Evolutionary conservation across 2,888 invertebrate genomes (phyloP).

Genomic region (Spilosoma lubricipeda): DNA sequence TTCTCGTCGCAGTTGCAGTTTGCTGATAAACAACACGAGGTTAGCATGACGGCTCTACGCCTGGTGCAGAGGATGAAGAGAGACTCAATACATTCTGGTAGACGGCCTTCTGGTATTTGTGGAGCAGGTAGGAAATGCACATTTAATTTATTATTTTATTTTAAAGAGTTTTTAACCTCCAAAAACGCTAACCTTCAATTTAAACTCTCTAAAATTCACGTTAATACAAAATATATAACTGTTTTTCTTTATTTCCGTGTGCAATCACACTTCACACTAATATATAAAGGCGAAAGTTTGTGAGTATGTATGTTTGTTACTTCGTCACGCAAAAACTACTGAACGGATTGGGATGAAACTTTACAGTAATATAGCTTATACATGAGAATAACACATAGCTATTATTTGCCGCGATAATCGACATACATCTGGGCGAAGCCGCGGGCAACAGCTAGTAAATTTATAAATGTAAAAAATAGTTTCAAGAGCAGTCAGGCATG

Average conservation of each 20-base stretch:
- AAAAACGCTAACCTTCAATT: neutral
- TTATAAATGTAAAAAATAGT: neutral
- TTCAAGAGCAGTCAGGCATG: neutral
- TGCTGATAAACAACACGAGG: constrained; percentile 96
- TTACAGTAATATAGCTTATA: no score
- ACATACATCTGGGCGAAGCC: no score
- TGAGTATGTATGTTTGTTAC: no score
- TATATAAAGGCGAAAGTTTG: no score
- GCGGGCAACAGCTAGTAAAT: no score
- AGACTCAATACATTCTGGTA: constrained; percentile 98
- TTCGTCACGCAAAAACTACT: no score
- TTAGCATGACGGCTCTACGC: constrained; percentile 97
- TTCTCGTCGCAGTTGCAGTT: constrained; percentile 97
- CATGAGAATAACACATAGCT: no score
- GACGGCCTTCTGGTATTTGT: constrained; percentile 98
- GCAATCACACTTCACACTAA: no score
- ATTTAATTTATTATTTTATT: neutral
- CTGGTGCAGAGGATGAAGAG: constrained; percentile 99
- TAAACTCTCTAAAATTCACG: neutral
- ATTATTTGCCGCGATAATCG: no score
- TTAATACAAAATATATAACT: neutral
- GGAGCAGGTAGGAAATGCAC: constrained; percentile 91
- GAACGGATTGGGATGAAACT: no score
- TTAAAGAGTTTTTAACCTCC: neutral
- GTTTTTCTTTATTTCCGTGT: neutral